Evolutionary conservation across 2,113 vertebrate species (phyloP), one percentile per base, ranked within the genome.

Genomic region (Odobenus rosmarus): DNA sequence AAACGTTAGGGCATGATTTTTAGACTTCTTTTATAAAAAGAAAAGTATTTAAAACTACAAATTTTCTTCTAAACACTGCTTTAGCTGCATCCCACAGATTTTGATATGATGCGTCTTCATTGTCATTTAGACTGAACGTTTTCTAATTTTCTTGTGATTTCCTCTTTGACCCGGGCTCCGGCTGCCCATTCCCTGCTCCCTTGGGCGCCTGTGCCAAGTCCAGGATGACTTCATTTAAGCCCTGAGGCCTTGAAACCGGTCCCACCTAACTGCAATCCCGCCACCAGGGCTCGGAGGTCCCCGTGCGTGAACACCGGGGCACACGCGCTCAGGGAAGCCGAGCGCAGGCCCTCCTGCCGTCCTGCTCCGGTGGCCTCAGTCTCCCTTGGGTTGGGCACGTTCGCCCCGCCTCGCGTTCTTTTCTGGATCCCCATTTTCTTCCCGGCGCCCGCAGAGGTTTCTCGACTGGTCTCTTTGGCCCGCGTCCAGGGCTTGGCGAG

Each of bases 261-360:
- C 1, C 16, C 21, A 3, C 21, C 13, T 51, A n/a, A 28, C 55
- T 16, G 36, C 13, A 24, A 16, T 24, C 19, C 39, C 0, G 5
- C 39, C 19, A 10, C 39, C 46, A 10, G 23, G 15, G 69, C 36
- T 88, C 28, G 4, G 57, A 81, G 24, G 39, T 23, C 69, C 69
- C n/a, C 2, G n/a, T 18, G n/a, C 4, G 69, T 72, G 69, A 39
- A 69, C 33, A 36, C 19, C 39, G 39, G 14, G 2, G n/a, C 7
- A 80, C 49, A 21, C 9, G 4, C 14, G 19, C 42, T 24, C 19
- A 13, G 28, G 59, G 59, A 24, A 26, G 5, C 18, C 4, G 0
- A 31, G 4, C 6, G 7, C 46, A 9, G n/a, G 18, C 53, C 87
- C 26, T 55, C 76, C 80, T 55, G 46, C 42, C 12, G 5, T n/a